A percentile compares a stretch with the other conserved stretches of the same genome.
Conservation (phyloP, 2,888 invertebrate genomes). For the Rhyacophila evoluta region DNA sequence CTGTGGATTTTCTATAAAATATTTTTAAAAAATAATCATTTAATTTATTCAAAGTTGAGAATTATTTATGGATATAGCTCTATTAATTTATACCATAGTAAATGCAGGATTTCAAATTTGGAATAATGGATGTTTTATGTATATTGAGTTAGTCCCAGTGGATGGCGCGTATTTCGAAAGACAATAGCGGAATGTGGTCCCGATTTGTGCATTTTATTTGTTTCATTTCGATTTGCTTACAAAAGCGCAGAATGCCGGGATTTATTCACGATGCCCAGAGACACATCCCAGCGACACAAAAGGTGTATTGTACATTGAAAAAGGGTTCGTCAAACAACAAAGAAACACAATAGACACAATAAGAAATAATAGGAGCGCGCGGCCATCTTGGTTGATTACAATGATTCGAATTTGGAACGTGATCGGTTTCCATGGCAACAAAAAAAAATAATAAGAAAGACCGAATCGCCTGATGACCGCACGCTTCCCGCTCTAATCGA, state of each 20-base stretch:
- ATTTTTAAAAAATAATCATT: too few species aligned
- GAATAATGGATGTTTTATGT: not conserved
- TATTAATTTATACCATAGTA: too few species aligned
- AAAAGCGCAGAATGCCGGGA: slow-evolving; percentile 32
- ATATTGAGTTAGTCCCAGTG: not conserved
- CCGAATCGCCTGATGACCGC: slow-evolving; percentile 48
- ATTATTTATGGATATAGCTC: too few species aligned
- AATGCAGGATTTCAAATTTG: not conserved
- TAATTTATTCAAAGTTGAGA: too few species aligned
- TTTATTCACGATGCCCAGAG: slow-evolving; percentile 25
- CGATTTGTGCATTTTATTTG: not conserved
- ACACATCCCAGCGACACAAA: slow-evolving; percentile 44
- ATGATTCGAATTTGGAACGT: slow-evolving; percentile 71
- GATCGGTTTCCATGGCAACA: slow-evolving; percentile 59
- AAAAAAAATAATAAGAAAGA: slow-evolving; percentile 42
- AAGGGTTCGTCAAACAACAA: slow-evolving; percentile 51
- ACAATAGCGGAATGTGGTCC: slow-evolving; percentile 3
- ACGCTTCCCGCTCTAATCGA: slow-evolving; percentile 48
- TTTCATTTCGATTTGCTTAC: slow-evolving; percentile 32
- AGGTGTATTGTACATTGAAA: slow-evolving; percentile 45
- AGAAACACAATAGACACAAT: slow-evolving; percentile 52
- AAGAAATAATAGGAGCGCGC: slow-evolving; percentile 51
- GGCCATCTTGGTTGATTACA: slow-evolving; percentile 55
- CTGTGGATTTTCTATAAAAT: too few species aligned
- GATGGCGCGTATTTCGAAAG: not conserved